These are phyloP conservation scores for Anser cygnoides DNA, from an alignment of 2,113 vertebrate species.

Conservation along the genomic window DNA sequence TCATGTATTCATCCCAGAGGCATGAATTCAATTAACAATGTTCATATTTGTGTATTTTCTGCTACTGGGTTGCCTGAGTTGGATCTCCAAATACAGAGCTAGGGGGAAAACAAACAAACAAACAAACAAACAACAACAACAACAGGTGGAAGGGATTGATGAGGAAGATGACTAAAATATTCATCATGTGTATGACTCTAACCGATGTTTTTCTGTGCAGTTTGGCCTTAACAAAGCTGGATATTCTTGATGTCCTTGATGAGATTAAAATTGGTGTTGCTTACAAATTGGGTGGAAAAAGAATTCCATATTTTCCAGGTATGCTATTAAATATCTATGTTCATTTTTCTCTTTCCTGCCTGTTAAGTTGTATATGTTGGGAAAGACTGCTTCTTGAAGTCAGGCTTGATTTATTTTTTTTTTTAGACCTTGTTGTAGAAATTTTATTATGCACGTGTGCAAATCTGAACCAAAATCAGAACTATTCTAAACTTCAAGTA, in stretches of 20 bases:
- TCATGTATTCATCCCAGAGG: not conserved
- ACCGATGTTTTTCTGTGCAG: slow-evolving; percentile 70
- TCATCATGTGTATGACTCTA: not conserved
- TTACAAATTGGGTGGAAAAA: slow-evolving; percentile 93
- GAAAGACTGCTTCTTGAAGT: not conserved
- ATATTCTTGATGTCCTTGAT: slow-evolving; percentile 93
- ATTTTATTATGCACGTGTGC: not conserved
- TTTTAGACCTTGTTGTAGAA: not conserved
- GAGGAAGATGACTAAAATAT: not conserved
- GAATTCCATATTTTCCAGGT: slow-evolving; percentile 98
- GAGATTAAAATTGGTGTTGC: slow-evolving; percentile 95
- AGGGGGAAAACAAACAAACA: not conserved
- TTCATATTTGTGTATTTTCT: not conserved
- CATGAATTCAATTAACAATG: not conserved
- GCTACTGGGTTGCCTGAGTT: not conserved
- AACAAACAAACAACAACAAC: no score
- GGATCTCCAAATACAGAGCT: not conserved
- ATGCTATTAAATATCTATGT: not conserved
- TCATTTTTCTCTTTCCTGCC: not conserved
- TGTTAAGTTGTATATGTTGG: not conserved
- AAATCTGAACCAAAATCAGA: not conserved
- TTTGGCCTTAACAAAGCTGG: slow-evolving; percentile 96
- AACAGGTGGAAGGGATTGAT: not conserved
- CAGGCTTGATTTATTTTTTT: not conserved
- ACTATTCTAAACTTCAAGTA: not conserved